A percentile compares a stretch with the other conserved stretches of the same genome.
phyloP scores from a whole-genome alignment of 2,888 invertebrate species.

The Caenorhabditis becei region DNA sequence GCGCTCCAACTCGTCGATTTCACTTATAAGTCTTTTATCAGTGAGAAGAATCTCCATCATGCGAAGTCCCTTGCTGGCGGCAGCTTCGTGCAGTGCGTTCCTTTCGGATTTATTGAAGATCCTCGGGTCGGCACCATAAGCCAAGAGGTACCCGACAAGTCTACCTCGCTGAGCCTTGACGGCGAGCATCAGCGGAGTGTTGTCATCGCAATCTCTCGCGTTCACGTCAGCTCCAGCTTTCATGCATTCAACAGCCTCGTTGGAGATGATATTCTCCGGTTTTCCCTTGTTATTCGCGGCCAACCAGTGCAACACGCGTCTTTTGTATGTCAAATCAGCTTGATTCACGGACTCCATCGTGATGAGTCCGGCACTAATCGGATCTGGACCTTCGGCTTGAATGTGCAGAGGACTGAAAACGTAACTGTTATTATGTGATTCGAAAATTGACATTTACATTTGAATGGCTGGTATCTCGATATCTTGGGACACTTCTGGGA shows the following conservation, averaged over 20 bases:
- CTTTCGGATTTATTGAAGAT: constrained; percentile 66
- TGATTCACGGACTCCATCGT: constrained; percentile 19
- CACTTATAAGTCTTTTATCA: constrained; percentile 37
- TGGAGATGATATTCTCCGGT: constrained; percentile 35
- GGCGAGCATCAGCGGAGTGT: constrained; percentile 58
- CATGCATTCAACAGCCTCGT: constrained; percentile 32
- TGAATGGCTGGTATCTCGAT: constrained; percentile 1
- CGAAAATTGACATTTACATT: constrained; percentile 9
- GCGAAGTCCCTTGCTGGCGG: constrained; percentile 54
- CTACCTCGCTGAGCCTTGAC: constrained; percentile 38
- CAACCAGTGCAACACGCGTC: constrained; percentile 52
- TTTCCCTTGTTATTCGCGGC: constrained; percentile 40
- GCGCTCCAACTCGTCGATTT: constrained; percentile 43
- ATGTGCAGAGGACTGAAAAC: constrained; percentile 39
- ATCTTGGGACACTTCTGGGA: background rate
- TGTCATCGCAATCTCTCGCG: constrained; percentile 43
- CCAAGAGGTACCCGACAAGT: constrained; percentile 24
- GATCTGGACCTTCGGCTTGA: constrained; percentile 34
- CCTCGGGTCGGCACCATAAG: constrained; percentile 59
- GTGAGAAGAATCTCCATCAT: constrained; percentile 62
- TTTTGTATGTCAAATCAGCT: constrained; percentile 18
- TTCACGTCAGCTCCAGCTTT: constrained; percentile 53
- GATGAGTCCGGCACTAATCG: constrained; percentile 16
- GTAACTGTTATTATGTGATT: background rate
- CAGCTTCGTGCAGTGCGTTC: constrained; percentile 73